Evolutionary conservation across 64 coral and sea anemone genomes (phyloP).

Genomic region (Dendrophyllia cribrosa): DNA sequence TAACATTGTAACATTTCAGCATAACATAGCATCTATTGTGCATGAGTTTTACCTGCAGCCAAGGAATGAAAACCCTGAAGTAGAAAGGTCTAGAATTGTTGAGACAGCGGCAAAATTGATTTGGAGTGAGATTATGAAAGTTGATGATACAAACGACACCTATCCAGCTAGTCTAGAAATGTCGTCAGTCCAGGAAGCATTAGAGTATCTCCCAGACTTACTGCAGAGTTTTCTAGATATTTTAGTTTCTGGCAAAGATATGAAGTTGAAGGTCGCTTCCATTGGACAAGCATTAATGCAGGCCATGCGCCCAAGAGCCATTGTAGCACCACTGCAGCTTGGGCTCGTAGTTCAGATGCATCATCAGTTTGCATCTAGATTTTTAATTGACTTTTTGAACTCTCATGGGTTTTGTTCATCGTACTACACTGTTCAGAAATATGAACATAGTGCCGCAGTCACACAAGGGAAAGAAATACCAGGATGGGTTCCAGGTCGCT

Average conservation of each 20-base stretch:
- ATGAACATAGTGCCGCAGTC: background rate
- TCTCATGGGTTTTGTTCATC: constrained; percentile 55
- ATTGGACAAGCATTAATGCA: constrained; percentile 67
- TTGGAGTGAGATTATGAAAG: constrained; percentile 31
- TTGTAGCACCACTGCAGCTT: constrained; percentile 38
- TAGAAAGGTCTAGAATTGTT: constrained; percentile 21
- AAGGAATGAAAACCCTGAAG: constrained; percentile 13
- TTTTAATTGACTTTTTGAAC: constrained; percentile 41
- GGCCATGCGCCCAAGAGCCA: constrained; percentile 26
- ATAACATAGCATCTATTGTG: constrained; percentile 22
- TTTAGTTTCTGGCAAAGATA: constrained; percentile 46
- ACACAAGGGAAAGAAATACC: background rate
- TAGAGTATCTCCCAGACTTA: constrained; percentile 26
- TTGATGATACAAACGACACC: constrained; percentile 9
- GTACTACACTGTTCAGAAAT: constrained; percentile 28
- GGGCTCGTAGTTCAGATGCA: constrained; percentile 65
- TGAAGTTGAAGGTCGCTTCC: constrained; percentile 39
- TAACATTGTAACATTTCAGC: constrained; percentile 61
- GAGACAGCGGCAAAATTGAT: constrained; percentile 48
- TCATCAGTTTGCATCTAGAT: constrained; percentile 62
- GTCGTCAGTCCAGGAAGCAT: background rate
- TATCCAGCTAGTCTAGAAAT: constrained; percentile 31
- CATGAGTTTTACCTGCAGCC: constrained; percentile 1
- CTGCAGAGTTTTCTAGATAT: constrained; percentile 27
- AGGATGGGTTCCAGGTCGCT: background rate